Percentiles rank a stretch among this genome's conserved stretches.
These are phyloP conservation scores for Amphipoea lucens DNA, from an alignment of 2,888 invertebrate species.

Conservation along the genomic window DNA sequence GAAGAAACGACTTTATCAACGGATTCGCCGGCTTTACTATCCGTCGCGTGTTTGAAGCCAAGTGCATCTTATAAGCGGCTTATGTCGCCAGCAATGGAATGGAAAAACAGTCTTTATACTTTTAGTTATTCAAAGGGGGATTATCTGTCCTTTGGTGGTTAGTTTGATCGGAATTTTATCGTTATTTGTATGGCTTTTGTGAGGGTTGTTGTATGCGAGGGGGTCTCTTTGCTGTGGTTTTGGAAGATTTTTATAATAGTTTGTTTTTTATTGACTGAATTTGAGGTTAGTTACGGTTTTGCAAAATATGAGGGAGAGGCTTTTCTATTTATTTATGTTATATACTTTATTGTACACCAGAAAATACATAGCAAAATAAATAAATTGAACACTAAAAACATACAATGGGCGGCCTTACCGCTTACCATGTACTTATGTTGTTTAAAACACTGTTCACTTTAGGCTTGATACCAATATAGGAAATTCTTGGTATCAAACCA, in stretches of 20 bases:
- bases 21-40: slow-evolving; percentile 1
- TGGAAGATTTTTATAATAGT: not conserved
- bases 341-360: too few relatives aligned
- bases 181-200: slow-evolving; percentile 11
- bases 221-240: not conserved
- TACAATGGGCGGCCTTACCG: too few relatives aligned
- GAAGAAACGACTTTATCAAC: slow-evolving; percentile 1
- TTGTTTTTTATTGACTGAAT: not conserved
- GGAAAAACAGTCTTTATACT: not conserved
- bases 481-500: too few relatives aligned
- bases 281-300: not conserved
- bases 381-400: too few relatives aligned
- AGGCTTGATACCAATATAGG: too few relatives aligned
- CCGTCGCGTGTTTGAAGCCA: not conserved
- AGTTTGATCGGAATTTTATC: slow-evolving; percentile 11
- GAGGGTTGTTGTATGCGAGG: not conserved
- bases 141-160: slow-evolving; percentile 19
- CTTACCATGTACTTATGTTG: too few relatives aligned
- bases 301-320: not conserved
- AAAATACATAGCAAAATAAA: too few relatives aligned
- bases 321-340: too few relatives aligned
- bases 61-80: slow-evolving; percentile 44
- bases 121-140: slow-evolving; percentile 27
- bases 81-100: slow-evolving; percentile 15
- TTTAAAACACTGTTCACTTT: too few relatives aligned